Conservation (phyloP, 2,888 invertebrate genomes). For the Oeneis ivallda region DNA sequence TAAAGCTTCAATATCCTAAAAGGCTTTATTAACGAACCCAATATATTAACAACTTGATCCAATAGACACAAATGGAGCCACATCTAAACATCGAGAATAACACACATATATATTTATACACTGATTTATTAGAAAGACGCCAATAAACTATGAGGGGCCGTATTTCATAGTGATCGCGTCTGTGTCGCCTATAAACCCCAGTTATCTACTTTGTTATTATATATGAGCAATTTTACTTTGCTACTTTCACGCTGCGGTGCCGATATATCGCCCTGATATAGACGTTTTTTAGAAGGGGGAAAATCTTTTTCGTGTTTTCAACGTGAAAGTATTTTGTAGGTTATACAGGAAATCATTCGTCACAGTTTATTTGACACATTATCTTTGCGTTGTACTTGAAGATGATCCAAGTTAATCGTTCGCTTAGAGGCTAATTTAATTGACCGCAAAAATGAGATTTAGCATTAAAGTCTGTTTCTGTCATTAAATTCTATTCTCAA, state of each 20-base stretch:
- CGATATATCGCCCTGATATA: constrained; percentile 21
- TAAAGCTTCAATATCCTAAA: constrained; percentile 5
- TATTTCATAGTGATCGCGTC: constrained; percentile 32
- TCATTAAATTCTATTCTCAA: too few relatives aligned
- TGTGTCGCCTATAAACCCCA: constrained; percentile 35
- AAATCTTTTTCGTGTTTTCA: constrained; percentile 15
- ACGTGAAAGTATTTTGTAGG: neutral
- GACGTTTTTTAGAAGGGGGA: constrained; percentile 8
- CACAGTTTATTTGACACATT: neutral
- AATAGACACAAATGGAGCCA: neutral
- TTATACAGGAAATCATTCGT: neutral
- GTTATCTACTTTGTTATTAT: constrained; percentile 32
- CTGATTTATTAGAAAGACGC: constrained; percentile 36
- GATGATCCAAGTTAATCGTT: neutral
- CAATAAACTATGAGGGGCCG: constrained; percentile 36
- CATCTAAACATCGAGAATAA: neutral
- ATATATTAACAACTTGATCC: constrained; percentile 3
- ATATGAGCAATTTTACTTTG: constrained; percentile 32
- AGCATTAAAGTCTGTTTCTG: too few relatives aligned
- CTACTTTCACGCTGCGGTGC: constrained; percentile 17
- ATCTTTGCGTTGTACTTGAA: neutral
- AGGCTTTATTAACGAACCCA: neutral
- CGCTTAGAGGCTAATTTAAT: too few relatives aligned
- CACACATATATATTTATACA: constrained; percentile 10
- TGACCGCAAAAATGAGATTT: too few relatives aligned